Base-by-base conservation (phyloP, 2,888 invertebrate genomes). In the Mythimna impura region DNA sequence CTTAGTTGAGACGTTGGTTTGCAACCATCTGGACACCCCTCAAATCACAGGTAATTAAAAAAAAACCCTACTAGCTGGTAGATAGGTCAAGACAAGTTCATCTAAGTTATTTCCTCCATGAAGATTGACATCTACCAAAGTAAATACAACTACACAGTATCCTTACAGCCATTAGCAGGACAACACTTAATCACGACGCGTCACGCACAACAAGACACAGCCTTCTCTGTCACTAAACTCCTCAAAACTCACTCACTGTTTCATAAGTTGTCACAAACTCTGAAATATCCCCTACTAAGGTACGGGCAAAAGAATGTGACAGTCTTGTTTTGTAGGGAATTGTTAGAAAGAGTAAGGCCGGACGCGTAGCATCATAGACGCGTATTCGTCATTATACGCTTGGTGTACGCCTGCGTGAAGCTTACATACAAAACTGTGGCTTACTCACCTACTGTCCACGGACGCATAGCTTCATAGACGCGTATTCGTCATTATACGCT, bases 191-290 rank as follows among this genome's bases (percentile, higher is more conserved):
- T 88, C 86, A 83, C 75, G 68, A 67, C 60, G 77, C 73, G 83
- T 83, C 86, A 83, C 66, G 67, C 72, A 76, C 82, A 83, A 82
- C 71, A 76, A 76, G 70, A 73, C 81, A 83, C 75, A 71, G 74
- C 73, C 34, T 65, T 76, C 85, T 84, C 80, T 76, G 81, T 76
- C 77, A 79, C 72, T 66, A 71, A 88, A 89, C 88, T 89, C 89
- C 87, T 90, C 89, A 89, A 88, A 90, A 90, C 84, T 90, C 89
- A 84, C 89, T 89, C 90, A 87, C 82, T 85, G 76, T 3, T 65
- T 73, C 85, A 85, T 75, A 87, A 88, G 76, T 88, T 87, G 85
- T 83, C 79, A 72, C 69, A 79, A 83, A 83, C 80, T 80, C 57
- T 30, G 22, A 1, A 67, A 69, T 55, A 58, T 40, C 66, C 82